Evolutionary conservation across 1,140 invertebrate genomes (phyloP).

Genomic region (Sitodiplosis mosellana): DNA sequence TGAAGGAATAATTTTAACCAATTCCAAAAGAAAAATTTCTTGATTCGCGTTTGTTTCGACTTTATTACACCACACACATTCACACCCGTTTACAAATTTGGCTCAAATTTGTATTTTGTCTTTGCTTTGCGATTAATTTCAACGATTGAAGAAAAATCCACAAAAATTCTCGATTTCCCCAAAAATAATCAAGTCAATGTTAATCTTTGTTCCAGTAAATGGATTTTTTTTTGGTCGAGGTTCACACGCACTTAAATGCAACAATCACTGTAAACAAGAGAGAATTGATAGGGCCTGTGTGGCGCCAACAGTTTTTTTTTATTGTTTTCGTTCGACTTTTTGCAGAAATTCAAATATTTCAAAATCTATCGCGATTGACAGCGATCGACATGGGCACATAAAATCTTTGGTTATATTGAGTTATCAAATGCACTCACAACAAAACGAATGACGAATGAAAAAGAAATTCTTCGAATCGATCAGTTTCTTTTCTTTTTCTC

Average conservation of each 20-base stretch:
- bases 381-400: too few species aligned
- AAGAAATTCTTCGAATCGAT: background rate
- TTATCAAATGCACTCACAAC: background rate
- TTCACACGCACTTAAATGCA: too few species aligned
- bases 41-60: background rate
- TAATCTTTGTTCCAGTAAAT: background rate
- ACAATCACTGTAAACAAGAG: too few species aligned
- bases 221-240: too few species aligned
- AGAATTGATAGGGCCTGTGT: too few species aligned
- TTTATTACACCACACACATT: background rate
- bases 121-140: background rate
- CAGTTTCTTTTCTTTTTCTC: too few species aligned
- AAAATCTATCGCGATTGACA: too few species aligned
- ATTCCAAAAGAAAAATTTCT: background rate
- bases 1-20: background rate
- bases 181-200: background rate
- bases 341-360: too few species aligned
- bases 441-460: background rate
- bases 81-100: background rate
- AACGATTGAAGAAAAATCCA: background rate
- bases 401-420: too few species aligned
- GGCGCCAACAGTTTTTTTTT: too few species aligned
- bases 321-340: too few species aligned
- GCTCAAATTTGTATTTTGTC: background rate
- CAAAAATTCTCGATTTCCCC: background rate